Conservation (phyloP, 1,140 invertebrate genomes). For the Aporrectodea caliginosa region DNA sequence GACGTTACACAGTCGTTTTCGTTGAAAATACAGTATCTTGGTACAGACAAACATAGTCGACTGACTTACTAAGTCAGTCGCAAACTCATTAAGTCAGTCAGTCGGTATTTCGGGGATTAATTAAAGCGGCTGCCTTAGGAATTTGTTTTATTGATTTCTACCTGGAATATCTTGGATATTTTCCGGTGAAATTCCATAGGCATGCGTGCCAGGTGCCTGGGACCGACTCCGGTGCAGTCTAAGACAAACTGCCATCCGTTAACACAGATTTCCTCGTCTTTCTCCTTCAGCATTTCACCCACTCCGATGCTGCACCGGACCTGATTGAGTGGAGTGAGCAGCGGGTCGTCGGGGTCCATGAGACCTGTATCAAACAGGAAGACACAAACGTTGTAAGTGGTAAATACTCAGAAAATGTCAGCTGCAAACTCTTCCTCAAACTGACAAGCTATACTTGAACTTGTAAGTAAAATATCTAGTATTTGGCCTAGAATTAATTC, state of each 20-base stretch:
- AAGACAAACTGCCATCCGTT: background rate
- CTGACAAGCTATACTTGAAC: background rate
- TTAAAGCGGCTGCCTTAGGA: background rate
- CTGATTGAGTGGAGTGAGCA: background rate
- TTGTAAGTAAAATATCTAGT: background rate
- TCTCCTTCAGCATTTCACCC: background rate
- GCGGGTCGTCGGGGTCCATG: background rate
- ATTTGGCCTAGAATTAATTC: too few species aligned
- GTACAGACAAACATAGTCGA: background rate
- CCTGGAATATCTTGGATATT: background rate
- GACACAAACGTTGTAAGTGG: background rate
- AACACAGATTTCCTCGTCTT: background rate
- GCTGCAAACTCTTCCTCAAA: too few species aligned
- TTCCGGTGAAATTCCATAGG: background rate
- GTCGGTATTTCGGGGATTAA: background rate
- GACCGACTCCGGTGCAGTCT: conserved; percentile 3
- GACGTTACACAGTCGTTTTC: too few species aligned
- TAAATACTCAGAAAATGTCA: too few species aligned
- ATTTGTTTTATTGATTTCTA: background rate
- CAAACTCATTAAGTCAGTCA: too few species aligned
- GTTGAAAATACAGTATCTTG: background rate
- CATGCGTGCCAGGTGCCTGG: background rate
- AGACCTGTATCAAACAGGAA: background rate
- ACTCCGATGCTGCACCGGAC: background rate
- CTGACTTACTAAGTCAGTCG: too few species aligned